These are phyloP conservation scores for Hyalella azteca DNA, from an alignment of 2,888 invertebrate genomes.

Conservation along the genomic window DNA sequence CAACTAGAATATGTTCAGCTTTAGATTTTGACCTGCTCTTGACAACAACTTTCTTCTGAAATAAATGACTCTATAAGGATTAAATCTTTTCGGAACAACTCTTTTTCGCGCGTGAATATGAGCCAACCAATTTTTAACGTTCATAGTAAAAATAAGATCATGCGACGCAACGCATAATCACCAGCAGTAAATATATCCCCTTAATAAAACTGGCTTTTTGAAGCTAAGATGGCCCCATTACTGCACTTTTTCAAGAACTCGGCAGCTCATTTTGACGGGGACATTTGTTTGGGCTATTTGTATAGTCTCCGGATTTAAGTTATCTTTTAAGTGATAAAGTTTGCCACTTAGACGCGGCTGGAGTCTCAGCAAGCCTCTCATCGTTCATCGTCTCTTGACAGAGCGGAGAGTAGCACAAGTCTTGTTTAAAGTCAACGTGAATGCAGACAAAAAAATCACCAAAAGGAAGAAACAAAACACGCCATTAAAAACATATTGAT, in stretches of 20 bases:
- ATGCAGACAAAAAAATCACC: too few relatives aligned
- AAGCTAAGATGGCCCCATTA: slow-evolving; percentile 5
- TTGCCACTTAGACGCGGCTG: slow-evolving; percentile 27
- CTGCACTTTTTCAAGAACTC: slow-evolving; percentile 26
- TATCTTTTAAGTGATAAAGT: slow-evolving; percentile 37
- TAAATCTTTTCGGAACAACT: too few relatives aligned
- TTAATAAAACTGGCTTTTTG: not conserved
- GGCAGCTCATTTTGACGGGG: slow-evolving; percentile 31
- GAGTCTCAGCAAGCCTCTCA: slow-evolving; percentile 13
- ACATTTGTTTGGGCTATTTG: slow-evolving; percentile 34
- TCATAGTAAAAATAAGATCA: too few relatives aligned
- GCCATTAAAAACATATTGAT: too few relatives aligned
- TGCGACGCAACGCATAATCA: not conserved
- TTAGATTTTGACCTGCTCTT: too few relatives aligned
- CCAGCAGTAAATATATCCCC: not conserved
- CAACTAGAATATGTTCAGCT: too few relatives aligned
- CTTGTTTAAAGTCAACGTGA: too few relatives aligned
- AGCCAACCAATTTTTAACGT: too few relatives aligned
- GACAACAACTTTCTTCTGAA: too few relatives aligned
- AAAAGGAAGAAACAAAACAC: too few relatives aligned
- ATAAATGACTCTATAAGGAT: too few relatives aligned
- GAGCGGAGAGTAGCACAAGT: not conserved
- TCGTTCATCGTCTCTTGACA: slow-evolving; percentile 1
- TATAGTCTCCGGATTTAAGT: slow-evolving; percentile 22
- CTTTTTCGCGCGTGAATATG: too few relatives aligned